These are phyloP conservation scores for Tetranychus truncatus DNA, from an alignment of 2,888 invertebrate genomes.

Conservation along the genomic window DNA sequence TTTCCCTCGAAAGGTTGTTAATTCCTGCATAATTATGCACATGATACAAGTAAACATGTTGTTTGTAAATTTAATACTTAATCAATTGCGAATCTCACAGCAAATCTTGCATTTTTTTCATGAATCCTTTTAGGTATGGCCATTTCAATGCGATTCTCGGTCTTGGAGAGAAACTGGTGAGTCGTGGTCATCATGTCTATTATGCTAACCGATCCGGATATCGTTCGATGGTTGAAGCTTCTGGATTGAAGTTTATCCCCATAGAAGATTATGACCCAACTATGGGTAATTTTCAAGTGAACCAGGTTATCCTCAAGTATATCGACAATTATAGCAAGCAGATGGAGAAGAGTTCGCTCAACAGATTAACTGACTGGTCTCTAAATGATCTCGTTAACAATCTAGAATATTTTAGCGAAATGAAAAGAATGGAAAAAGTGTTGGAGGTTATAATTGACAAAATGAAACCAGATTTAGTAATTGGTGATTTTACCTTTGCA, in stretches of 20 bases:
- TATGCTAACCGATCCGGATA: slow-evolving; percentile 3
- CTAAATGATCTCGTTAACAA: background rate
- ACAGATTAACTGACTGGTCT: background rate
- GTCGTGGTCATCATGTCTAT: background rate
- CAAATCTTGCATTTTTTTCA: background rate
- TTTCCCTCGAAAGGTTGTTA: no score
- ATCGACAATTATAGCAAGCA: background rate
- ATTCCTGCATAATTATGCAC: no score
- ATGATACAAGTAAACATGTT: no score
- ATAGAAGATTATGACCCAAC: background rate
- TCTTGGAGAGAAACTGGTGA: background rate
- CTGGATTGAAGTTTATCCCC: background rate
- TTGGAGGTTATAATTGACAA: background rate
- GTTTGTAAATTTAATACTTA: background rate
- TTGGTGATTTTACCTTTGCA: slow-evolving; percentile 7
- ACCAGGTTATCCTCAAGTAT: background rate
- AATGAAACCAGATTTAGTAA: slow-evolving; percentile 2
- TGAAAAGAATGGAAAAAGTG: slow-evolving; percentile 2
- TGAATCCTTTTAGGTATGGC: background rate
- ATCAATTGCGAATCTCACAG: background rate
- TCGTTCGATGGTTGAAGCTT: background rate
- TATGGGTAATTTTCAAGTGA: background rate
- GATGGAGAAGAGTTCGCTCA: background rate
- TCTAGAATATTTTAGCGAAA: slow-evolving; percentile 1
- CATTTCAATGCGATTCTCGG: background rate